These are phyloP conservation scores for Rhea americana DNA, from an alignment of 2,113 vertebrate species.

Conservation along the genomic window DNA sequence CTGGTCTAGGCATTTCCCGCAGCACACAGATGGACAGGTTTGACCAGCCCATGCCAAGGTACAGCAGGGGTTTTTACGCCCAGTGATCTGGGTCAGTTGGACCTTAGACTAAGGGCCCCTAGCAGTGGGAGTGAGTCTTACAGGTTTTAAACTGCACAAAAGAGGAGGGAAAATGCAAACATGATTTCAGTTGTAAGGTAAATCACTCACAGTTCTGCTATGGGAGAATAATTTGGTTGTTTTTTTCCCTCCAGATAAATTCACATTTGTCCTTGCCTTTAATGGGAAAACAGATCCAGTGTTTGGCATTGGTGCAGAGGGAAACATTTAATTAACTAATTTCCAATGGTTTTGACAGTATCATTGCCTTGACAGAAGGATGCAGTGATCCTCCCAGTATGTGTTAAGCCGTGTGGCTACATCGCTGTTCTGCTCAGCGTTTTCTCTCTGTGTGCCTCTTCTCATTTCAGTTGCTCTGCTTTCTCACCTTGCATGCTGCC, in stretches of 20 bases:
- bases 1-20: neutral
- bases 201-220: neutral
- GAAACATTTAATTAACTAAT: neutral
- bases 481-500: constrained; percentile 34
- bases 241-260: neutral
- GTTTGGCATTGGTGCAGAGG: neutral
- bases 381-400: fast-evolving
- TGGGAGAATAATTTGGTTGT: neutral
- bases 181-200: neutral
- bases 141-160: neutral
- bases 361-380: neutral
- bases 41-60: neutral
- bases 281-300: neutral
- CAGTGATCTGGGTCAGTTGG: neutral
- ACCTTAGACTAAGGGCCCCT: fast-evolving
- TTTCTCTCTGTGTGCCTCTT: constrained; percentile 1
- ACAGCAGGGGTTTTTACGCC: neutral
- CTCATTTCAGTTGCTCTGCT: neutral
- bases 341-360: neutral
- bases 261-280: neutral
- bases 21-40: neutral
- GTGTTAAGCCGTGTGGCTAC: fast-evolving
- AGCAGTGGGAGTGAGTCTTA: neutral
- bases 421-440: neutral
- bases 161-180: neutral